phyloP scores from a whole-genome alignment of 2,888 invertebrate species.

The Ellobium chinense region DNA sequence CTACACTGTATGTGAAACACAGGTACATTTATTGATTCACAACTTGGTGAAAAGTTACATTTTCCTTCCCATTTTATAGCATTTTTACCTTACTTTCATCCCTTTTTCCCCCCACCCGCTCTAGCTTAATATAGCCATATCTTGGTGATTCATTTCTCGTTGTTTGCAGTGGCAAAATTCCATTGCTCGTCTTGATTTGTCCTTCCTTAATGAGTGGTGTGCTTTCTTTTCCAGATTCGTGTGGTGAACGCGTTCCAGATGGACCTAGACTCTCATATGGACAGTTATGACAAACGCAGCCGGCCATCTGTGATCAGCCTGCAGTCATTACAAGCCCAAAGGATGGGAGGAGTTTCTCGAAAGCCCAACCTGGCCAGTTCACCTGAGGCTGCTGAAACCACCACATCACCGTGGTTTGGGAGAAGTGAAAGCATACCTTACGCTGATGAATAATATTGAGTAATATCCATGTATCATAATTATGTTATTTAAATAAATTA shows the following conservation, averaged over 20 bases:
- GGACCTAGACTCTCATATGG: conserved; percentile 78
- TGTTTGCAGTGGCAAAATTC: too few relatives aligned
- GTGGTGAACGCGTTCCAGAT: conserved; percentile 98
- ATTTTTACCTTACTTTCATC: too few relatives aligned
- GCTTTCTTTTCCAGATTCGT: too few relatives aligned
- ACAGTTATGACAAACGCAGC: conserved; percentile 81
- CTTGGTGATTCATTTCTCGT: too few relatives aligned
- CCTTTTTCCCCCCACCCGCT: too few relatives aligned
- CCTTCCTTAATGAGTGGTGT: too few relatives aligned
- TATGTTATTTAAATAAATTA: conserved; percentile 11
- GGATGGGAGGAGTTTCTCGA: conserved; percentile 65
- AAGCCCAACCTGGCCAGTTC: conserved; percentile 73
- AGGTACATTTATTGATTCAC: too few relatives aligned
- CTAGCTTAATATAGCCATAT: too few relatives aligned
- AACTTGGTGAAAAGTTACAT: too few relatives aligned
- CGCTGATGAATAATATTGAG: conserved; percentile 70
- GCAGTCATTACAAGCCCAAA: conserved; percentile 71
- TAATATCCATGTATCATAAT: conserved; percentile 45
- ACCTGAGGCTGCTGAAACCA: conserved; percentile 70
- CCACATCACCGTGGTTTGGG: conserved; percentile 65
- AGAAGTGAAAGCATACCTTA: conserved; percentile 75
- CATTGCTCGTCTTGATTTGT: too few relatives aligned
- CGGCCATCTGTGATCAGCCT: conserved; percentile 77
- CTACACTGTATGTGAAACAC: too few relatives aligned
- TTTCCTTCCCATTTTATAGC: too few relatives aligned